Conservation (phyloP, 1,140 invertebrate genomes). For the Latrodectus geometricus region DNA sequence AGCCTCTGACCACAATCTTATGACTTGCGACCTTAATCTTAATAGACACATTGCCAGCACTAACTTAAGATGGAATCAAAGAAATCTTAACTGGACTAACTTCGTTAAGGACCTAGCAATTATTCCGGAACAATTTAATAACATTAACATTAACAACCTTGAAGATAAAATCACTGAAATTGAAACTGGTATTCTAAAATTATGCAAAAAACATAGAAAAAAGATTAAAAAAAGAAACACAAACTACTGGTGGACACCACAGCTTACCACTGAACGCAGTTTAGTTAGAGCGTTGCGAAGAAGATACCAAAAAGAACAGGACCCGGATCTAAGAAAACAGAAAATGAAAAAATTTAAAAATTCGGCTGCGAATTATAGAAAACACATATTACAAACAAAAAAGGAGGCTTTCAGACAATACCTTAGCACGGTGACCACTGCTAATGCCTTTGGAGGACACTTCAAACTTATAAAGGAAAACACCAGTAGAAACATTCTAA, state of each 20-base stretch:
- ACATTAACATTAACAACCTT: too few relatives aligned
- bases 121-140: too few relatives aligned
- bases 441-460: neutral
- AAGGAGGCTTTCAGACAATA: neutral
- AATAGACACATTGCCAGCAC: too few relatives aligned
- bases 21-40: too few relatives aligned
- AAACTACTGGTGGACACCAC: neutral
- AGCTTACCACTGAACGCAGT: neutral
- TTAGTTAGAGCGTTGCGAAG: neutral
- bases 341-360: neutral
- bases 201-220: too few relatives aligned
- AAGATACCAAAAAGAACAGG: neutral
- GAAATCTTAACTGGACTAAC: too few relatives aligned
- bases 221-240: neutral
- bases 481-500: neutral
- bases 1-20: too few relatives aligned
- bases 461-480: neutral
- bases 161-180: too few relatives aligned
- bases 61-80: too few relatives aligned
- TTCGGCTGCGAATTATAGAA: neutral
- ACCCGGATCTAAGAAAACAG: neutral
- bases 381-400: neutral
- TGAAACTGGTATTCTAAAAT: too few relatives aligned
- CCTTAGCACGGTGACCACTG: neutral
- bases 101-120: too few relatives aligned